These are phyloP conservation scores for Sciurus vulgaris DNA, from an alignment of 2,797 vertebrate species.

Conservation along the genomic window DNA sequence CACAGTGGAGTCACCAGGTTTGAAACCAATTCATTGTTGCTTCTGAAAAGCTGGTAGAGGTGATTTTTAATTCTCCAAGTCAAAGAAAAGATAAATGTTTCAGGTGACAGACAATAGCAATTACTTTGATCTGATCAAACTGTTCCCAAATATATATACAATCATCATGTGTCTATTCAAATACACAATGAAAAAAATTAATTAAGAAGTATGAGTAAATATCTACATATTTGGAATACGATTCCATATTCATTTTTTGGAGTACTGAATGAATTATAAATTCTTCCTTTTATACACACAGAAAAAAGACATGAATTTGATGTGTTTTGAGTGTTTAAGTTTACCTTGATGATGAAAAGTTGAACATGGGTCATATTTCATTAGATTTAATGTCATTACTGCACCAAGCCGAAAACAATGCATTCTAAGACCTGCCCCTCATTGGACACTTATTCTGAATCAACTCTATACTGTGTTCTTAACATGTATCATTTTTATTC, in stretches of 20 bases:
- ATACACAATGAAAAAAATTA: neutral
- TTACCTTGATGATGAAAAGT: neutral
- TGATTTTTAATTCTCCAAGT: neutral
- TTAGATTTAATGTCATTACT: too few relatives aligned
- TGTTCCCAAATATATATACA: too few relatives aligned
- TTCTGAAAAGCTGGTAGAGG: neutral
- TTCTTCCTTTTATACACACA: too few relatives aligned
- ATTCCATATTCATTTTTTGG: neutral
- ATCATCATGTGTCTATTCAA: too few relatives aligned
- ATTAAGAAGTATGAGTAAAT: neutral
- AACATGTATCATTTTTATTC: neutral
- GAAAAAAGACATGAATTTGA: neutral
- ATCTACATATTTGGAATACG: neutral
- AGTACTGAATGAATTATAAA: neutral
- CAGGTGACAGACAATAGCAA: too few relatives aligned
- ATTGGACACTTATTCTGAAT: neutral
- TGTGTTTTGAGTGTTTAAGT: neutral
- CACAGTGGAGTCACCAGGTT: neutral
- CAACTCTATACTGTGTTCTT: rapidly evolving
- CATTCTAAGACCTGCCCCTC: neutral
- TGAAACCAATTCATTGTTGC: neutral
- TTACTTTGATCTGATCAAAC: too few relatives aligned
- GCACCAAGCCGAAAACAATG: neutral
- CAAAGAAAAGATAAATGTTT: too few relatives aligned
- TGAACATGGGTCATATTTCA: neutral